Evolutionary conservation across 2,888 invertebrate species (phyloP).

Genomic region (Agrochola litura): DNA sequence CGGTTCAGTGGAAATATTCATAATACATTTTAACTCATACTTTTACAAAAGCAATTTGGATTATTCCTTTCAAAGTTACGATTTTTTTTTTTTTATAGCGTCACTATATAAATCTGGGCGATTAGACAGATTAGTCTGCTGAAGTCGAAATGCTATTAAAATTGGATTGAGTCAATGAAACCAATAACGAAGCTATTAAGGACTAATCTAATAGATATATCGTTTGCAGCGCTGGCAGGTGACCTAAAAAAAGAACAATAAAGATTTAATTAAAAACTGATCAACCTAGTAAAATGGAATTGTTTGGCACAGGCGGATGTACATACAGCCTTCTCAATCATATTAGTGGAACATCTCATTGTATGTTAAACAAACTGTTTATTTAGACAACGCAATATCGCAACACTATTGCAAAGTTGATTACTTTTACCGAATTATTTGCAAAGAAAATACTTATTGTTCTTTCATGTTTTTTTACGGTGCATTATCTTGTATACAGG

Average conservation of each 20-base stretch:
- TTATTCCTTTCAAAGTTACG: constrained; percentile 34
- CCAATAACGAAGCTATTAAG: constrained; percentile 31
- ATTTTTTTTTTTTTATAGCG: constrained; percentile 14
- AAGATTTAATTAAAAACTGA: constrained; percentile 58
- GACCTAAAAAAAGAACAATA: constrained; percentile 55
- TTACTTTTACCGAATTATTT: constrained; percentile 73
- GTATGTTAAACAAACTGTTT: constrained; percentile 81
- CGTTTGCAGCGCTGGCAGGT: constrained; percentile 10
- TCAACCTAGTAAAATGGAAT: constrained; percentile 47
- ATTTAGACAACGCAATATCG: constrained; percentile 70
- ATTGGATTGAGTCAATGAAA: constrained; percentile 14
- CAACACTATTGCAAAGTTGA: constrained; percentile 65
- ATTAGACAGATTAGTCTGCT: constrained; percentile 32
- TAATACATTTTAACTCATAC: constrained; percentile 38
- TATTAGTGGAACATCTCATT: constrained; percentile 77
- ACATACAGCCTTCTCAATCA: constrained; percentile 74
- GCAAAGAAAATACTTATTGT: constrained; percentile 45
- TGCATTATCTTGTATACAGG: constrained; percentile 19
- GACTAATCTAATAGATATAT: constrained; percentile 38
- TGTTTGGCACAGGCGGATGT: constrained; percentile 62
- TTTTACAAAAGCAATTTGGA: constrained; percentile 32
- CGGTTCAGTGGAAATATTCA: constrained; percentile 45
- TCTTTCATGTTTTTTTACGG: constrained; percentile 4
- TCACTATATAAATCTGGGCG: constrained; percentile 7
- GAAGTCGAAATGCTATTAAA: constrained; percentile 39